Conservation (phyloP, 2,888 invertebrate species). For the Eupithecia subumbrata region DNA sequence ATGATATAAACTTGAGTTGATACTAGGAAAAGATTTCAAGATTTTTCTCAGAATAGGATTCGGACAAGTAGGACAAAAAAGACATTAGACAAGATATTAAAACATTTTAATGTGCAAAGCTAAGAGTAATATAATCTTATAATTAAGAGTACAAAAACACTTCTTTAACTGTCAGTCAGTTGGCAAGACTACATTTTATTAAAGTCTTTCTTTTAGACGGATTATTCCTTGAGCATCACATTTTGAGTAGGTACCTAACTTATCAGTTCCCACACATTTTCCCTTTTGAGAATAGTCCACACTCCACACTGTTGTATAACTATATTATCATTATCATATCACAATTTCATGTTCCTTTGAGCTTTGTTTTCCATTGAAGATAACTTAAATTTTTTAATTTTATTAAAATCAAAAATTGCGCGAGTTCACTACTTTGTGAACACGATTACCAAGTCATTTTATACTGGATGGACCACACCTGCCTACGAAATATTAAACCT, state of each 20-base stretch:
- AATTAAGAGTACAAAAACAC: not conserved
- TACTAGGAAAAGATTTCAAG: not conserved
- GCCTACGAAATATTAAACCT: not conserved
- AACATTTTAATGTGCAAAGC: not conserved
- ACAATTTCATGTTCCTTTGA: too few species aligned
- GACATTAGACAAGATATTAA: not conserved
- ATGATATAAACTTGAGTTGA: not conserved
- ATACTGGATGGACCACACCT: not conserved
- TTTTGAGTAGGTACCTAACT: not conserved
- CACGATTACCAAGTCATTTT: not conserved
- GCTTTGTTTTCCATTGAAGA: too few species aligned
- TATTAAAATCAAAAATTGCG: not conserved
- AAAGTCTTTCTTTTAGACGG: slow-evolving; percentile 7
- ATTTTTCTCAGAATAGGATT: not conserved
- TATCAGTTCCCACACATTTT: not conserved
- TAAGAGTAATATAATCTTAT: not conserved
- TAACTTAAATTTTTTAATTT: too few species aligned
- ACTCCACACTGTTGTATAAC: too few species aligned
- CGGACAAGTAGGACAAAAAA: not conserved
- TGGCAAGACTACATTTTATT: not conserved
- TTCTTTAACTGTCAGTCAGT: not conserved
- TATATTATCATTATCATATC: too few species aligned
- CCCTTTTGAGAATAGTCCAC: not conserved
- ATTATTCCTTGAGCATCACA: not conserved
- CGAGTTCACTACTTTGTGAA: not conserved